These are phyloP conservation scores for Perodicticus potto DNA, from an alignment of 2,797 vertebrate species.

Conservation along the genomic window DNA sequence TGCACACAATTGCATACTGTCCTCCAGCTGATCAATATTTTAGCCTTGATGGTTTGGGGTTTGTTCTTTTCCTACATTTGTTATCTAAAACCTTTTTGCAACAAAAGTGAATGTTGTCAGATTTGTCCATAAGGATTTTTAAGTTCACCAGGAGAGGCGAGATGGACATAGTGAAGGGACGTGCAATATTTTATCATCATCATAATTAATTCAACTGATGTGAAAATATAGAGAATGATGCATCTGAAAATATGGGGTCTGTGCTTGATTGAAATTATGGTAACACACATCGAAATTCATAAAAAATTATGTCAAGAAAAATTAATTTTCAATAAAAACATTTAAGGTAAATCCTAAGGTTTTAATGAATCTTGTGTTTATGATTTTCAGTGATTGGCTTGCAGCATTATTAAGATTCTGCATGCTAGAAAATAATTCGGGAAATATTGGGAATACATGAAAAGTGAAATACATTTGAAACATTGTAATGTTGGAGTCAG, in stretches of 20 bases:
- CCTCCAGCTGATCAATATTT: background rate
- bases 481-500: background rate
- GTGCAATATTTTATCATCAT: background rate
- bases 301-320: background rate
- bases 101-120: background rate
- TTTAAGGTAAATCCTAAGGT: background rate
- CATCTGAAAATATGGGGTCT: background rate
- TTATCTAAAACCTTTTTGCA: background rate
- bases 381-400: background rate
- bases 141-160: background rate
- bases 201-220: background rate
- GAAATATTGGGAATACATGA: background rate
- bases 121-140: background rate
- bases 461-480: conserved; percentile 1
- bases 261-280: background rate
- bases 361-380: background rate
- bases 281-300: background rate
- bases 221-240: background rate
- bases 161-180: background rate
- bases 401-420: background rate
- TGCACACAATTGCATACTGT: background rate
- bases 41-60: background rate
- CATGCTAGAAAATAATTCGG: background rate
- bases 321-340: background rate
- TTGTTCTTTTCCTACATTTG: background rate